These are phyloP conservation scores for Mormyrops attenuatus DNA, from an alignment of 2,797 vertebrate species.

Conservation along the genomic window DNA sequence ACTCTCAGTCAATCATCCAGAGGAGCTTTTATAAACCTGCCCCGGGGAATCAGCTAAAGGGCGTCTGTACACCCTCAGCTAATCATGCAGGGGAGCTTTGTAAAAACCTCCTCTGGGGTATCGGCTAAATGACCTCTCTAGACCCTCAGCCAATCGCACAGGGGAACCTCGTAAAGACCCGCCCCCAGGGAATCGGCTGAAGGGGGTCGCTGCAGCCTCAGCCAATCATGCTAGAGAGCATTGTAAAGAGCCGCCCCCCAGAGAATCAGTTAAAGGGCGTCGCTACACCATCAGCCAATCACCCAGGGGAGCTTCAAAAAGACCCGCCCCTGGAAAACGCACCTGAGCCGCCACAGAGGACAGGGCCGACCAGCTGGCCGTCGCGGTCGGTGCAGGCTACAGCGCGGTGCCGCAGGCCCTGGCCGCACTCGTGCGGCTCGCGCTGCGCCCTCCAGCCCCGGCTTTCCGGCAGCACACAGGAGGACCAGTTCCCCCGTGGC, in stretches of 20 bases:
- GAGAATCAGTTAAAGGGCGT: background rate
- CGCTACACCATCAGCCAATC: background rate
- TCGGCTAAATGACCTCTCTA: background rate
- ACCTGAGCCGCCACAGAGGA: constrained; percentile 65
- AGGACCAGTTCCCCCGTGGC: constrained; percentile 71
- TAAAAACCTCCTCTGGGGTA: background rate
- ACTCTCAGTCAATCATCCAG: background rate
- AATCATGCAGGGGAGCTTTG: background rate
- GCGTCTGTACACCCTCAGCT: background rate
- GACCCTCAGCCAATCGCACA: background rate
- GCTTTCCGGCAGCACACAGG: constrained; percentile 59
- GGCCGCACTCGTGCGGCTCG: constrained; percentile 58
- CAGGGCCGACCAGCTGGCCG: constrained; percentile 59
- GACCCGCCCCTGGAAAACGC: constrained; percentile 38
- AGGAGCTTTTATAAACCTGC: background rate
- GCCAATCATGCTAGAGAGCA: too few species aligned
- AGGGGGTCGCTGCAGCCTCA: background rate
- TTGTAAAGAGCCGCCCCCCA: background rate
- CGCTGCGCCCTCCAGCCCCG: constrained; percentile 33
- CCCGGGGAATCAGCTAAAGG: background rate
- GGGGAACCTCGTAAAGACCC: background rate
- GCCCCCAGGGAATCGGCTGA: background rate
- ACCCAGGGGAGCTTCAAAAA: background rate
- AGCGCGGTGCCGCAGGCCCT: constrained; percentile 60
- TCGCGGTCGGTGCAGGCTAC: constrained; percentile 63